Base-by-base conservation (phyloP, 1,140 invertebrate genomes). In the Pseudomyrmex concolor region DNA sequence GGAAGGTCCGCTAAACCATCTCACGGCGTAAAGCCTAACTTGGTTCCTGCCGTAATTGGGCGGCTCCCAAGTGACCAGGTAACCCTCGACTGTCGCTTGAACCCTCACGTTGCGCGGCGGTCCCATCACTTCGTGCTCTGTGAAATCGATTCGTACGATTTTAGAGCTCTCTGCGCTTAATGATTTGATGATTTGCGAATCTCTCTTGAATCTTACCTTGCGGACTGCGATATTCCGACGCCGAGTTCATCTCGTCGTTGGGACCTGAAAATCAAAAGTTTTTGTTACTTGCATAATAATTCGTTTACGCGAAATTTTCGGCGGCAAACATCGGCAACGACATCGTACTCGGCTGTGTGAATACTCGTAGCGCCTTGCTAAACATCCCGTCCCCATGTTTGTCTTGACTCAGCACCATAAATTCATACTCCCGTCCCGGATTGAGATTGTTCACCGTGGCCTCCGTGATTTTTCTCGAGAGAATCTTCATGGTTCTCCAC, bases 351-450 rank as follows among this genome's bases (percentile, higher is more conserved):
- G 91, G 91, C 94, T 97, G 96, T 0, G 98, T 98, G 88, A 95
- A 95, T 54, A 97, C 96, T 83, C 95, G 95, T 13, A 98, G 95
- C 7, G 97, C 95, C 92, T 98, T 97, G 91, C 98, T 98, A 91
- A 98, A 98, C 94, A 98, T 97, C 13, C 98, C 98, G 89, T 98
- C 97, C 2, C 98, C 98, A 74, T 96, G 95, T 88, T 96, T 95
- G 93, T 99, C 98, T 89, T 98, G 96, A 83, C 98, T 97, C 25
- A 98, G 95, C 48, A 99, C 97, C 95, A 98, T 98, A 89, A 99
- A 97, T 94, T 99, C 98, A 91, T 99, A 99, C 89, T 97, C 96
- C 34, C 96, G 95, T 43, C 97, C 97, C 7, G 98, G 96, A 54
- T 95, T 94, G 71, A 99, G 95, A 82, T 97, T 96, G 82, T 96